Conservation (phyloP, 2,113 vertebrate species). For the Sinocyclocheilus anshuiensis region DNA sequence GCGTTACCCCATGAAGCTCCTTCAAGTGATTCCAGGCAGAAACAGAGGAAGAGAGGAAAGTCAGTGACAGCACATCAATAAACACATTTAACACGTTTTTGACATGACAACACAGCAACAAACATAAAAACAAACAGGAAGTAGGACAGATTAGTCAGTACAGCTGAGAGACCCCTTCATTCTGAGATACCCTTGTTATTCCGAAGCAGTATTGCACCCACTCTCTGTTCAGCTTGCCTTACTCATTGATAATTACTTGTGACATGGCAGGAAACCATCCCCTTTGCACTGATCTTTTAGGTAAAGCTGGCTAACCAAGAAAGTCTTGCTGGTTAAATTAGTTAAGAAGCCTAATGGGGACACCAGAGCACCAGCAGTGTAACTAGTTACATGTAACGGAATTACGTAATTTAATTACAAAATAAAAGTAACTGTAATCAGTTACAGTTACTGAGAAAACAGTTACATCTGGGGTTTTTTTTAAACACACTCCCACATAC, state of each 20-base stretch:
- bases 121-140: constrained; percentile 24
- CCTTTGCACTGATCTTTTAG: neutral
- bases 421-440: too few relatives aligned
- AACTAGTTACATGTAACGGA: too few relatives aligned
- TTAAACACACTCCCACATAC: too few relatives aligned
- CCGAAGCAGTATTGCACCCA: neutral
- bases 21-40: constrained; percentile 84
- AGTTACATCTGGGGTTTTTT: too few relatives aligned
- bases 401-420: too few relatives aligned
- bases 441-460: too few relatives aligned
- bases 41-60: constrained; percentile 80
- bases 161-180: neutral
- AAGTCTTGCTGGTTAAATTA: constrained; percentile 3
- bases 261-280: neutral
- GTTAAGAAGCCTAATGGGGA: neutral
- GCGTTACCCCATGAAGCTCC: constrained; percentile 98
- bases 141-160: constrained; percentile 13
- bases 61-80: constrained; percentile 71
- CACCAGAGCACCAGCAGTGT: neutral
- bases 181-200: neutral
- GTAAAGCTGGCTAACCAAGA: neutral
- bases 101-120: constrained; percentile 43
- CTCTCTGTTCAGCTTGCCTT: neutral
- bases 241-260: neutral
- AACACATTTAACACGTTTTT: constrained; percentile 21